Evolutionary conservation across 2,888 invertebrate genomes (phyloP).

Genomic region (Mesorhabditis spiculigera): DNA sequence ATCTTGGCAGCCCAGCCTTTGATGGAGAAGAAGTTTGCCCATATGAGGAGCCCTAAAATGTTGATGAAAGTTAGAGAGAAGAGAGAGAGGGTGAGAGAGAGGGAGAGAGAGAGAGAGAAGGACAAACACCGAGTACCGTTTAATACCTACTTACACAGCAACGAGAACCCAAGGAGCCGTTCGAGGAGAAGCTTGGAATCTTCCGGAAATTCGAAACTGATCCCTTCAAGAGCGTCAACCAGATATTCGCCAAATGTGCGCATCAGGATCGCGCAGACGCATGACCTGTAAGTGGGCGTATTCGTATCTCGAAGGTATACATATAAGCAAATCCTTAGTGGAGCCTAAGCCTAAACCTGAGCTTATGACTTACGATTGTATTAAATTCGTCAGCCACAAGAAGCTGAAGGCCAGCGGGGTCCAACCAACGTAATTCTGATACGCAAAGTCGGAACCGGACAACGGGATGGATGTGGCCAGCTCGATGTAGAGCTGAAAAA

Average conservation of each 20-base stretch:
- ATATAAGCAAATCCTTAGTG: too few species aligned
- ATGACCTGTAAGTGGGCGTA: constrained; percentile 13
- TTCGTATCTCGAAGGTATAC: background rate
- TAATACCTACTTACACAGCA: background rate
- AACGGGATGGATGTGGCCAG: constrained; percentile 36
- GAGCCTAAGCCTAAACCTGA: too few species aligned
- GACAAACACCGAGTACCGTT: too few species aligned
- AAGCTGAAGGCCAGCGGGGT: constrained; percentile 34
- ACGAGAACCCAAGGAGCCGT: constrained; percentile 1
- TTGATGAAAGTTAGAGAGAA: constrained; percentile 8
- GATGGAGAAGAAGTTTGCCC: constrained; percentile 33
- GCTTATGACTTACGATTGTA: constrained; percentile 17
- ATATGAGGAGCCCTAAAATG: constrained; percentile 23
- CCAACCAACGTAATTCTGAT: constrained; percentile 36
- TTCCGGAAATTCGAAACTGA: constrained; percentile 8
- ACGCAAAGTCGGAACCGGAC: constrained; percentile 34
- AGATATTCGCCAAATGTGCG: constrained; percentile 35
- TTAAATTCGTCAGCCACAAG: constrained; percentile 28
- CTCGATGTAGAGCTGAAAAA: constrained; percentile 35
- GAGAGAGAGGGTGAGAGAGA: background rate
- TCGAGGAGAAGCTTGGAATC: background rate
- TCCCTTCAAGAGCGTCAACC: constrained; percentile 25
- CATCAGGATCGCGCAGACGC: constrained; percentile 29
- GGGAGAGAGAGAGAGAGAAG: too few species aligned
- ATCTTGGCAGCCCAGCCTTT: constrained; percentile 29